Evolutionary conservation across 2,113 vertebrate genomes (phyloP).

Genomic region (Bucco capensis): DNA sequence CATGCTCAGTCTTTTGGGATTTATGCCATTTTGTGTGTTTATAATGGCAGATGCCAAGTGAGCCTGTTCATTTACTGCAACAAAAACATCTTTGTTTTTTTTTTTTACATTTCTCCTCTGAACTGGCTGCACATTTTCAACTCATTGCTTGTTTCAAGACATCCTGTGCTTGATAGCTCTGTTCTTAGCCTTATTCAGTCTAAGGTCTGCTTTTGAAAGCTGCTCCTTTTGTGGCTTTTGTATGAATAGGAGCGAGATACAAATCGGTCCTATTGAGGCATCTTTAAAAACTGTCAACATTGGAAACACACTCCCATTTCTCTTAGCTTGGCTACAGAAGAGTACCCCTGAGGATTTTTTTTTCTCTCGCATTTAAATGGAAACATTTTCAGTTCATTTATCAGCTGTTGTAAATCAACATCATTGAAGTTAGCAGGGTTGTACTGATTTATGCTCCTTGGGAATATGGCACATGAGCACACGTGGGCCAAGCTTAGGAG

Average conservation of each 20-base stretch:
- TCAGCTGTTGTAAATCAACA: not conserved
- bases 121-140: not conserved
- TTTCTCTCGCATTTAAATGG: not conserved
- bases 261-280: not conserved
- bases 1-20: not conserved
- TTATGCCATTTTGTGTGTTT: constrained; percentile 6
- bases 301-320: not conserved
- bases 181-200: not conserved
- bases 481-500: not conserved
- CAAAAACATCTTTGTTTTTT: not conserved
- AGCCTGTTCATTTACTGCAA: not conserved
- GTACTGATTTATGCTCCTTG: not conserved
- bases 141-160: not conserved
- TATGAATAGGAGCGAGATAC: not conserved
- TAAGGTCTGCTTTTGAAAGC: not conserved
- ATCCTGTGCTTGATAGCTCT: not conserved
- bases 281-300: not conserved
- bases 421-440: not conserved
- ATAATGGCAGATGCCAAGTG: not conserved
- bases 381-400: not conserved
- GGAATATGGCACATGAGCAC: not conserved
- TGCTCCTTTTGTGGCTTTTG: not conserved
- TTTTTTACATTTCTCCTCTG: constrained; percentile 15
- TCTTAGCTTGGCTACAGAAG: not conserved
- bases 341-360: not conserved